Evolutionary conservation across 92 coral and sea anemone genomes (phyloP).

Genomic region (Porites evermanni): DNA sequence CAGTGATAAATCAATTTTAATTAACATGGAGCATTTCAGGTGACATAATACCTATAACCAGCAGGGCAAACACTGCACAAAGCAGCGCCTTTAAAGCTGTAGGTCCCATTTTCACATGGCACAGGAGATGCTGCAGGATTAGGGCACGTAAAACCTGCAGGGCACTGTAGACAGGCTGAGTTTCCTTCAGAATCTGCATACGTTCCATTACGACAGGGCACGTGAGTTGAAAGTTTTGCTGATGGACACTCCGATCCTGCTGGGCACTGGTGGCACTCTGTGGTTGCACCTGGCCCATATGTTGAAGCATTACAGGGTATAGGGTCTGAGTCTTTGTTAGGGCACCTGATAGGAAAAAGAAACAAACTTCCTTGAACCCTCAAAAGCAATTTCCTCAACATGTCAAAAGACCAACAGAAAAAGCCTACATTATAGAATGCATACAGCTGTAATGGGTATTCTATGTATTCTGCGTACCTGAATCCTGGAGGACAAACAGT

Average conservation of each 20-base stretch:
- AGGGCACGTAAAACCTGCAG: constrained; percentile 77
- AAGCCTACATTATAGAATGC: not conserved
- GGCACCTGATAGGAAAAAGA: constrained; percentile 48
- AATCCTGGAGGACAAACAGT: constrained; percentile 84
- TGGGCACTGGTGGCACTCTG: constrained; percentile 51
- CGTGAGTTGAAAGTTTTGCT: constrained; percentile 33
- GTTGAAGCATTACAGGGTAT: constrained; percentile 55
- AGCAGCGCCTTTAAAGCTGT: constrained; percentile 46
- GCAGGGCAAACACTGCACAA: constrained; percentile 71
- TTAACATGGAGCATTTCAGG: not conserved
- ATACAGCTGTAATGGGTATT: too few relatives aligned
- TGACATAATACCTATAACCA: constrained; percentile 71
- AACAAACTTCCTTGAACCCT: not conserved
- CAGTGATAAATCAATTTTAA: too few relatives aligned
- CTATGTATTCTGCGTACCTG: constrained; percentile 49
- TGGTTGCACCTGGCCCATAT: constrained; percentile 53
- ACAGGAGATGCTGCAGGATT: constrained; percentile 63
- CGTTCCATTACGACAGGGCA: constrained; percentile 69
- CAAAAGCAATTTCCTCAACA: too few relatives aligned
- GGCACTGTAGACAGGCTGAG: constrained; percentile 50
- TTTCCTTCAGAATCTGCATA: constrained; percentile 56
- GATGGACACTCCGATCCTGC: constrained; percentile 72
- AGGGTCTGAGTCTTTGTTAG: constrained; percentile 52
- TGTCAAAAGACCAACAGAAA: too few relatives aligned
- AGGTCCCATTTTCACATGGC: constrained; percentile 75